phyloP scores from a whole-genome alignment of 2,888 invertebrate genomes.

The Ormyrus labotus region DNA sequence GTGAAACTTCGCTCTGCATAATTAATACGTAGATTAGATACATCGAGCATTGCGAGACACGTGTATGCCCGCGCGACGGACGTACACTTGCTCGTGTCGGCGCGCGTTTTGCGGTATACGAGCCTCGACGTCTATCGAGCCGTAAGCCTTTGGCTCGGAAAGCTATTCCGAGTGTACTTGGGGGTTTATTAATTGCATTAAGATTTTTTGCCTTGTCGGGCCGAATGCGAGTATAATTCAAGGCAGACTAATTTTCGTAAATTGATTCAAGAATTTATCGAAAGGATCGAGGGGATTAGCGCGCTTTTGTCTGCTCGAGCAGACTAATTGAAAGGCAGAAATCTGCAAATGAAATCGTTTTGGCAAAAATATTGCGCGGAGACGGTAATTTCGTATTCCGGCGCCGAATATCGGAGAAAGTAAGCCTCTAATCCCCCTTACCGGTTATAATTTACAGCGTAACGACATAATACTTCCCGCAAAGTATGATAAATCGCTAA shows the following conservation, averaged over 20 bases:
- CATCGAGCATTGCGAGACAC: slow-evolving; percentile 9
- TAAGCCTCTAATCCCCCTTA: background rate
- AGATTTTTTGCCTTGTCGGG: no score
- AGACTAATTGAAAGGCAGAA: no score
- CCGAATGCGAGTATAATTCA: no score
- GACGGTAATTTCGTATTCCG: background rate
- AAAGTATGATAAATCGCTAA: slow-evolving; percentile 57
- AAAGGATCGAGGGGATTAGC: no score
- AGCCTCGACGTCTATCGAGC: no score
- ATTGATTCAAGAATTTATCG: no score
- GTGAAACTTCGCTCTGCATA: slow-evolving; percentile 4
- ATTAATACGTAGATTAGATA: slow-evolving; percentile 25
- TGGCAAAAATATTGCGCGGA: background rate
- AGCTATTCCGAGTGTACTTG: no score
- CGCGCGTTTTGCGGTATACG: slow-evolving; percentile 27
- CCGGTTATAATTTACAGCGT: slow-evolving; percentile 46
- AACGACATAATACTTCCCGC: slow-evolving; percentile 50
- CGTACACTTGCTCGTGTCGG: background rate
- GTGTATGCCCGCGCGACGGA: background rate
- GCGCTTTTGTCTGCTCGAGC: no score
- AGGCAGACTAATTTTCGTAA: no score
- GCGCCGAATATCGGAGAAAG: no score
- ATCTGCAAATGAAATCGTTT: background rate
- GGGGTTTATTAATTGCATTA: no score
- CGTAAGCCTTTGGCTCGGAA: no score